Evolutionary conservation across 2,113 vertebrate genomes (phyloP), one percentile per base, ranked within the genome.

Genomic region (Tringa solitaria): DNA sequence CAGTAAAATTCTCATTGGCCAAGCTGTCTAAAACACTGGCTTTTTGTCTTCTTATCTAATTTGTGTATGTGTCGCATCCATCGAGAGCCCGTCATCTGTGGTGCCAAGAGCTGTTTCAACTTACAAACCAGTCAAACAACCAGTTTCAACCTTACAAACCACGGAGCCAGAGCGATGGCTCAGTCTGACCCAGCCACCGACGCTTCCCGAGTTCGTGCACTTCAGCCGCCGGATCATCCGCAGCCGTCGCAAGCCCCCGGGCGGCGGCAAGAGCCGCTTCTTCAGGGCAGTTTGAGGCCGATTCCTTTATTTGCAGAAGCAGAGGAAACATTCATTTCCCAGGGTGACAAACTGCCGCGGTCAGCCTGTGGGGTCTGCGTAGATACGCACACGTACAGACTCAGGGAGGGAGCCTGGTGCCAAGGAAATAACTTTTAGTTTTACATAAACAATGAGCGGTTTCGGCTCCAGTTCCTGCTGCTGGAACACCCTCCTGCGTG

Each of bases 251-350:
- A 43, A 79, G 65, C 53, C 41, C 78, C 22, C 3, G 4, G 32
- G 7, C 0, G 0, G 48, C 10, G 45, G 61, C 45, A 43, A 56
- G 41, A 83, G 65, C 21, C 0, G 0, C 56, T 64, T 37, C 81
- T 82, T 50, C 15, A 8, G 57, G 75, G 67, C 50, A 41, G 8
- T 28, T 79, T 65, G 67, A 54, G 4, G 4, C 12, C 12, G 35
- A 57, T 57, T 32, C 50, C 76, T 73, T 43, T 57, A 48, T n/a
- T 67, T 65, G 41, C 54, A 79, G 70, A 79, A 86, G 53, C 72
- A 81, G 78, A 82, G 77, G 53, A 74, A 84, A 41, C 43, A 28
- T 46, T 37, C 10, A 48, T 92, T 84, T 89, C 83, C 80, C 28
- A 10, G 41, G 9, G 28, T 54, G 30, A 30, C 53, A 30, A 30